These are phyloP conservation scores for Heliconius nattereri DNA, from an alignment of 1,140 invertebrate genomes.

Conservation along the genomic window DNA sequence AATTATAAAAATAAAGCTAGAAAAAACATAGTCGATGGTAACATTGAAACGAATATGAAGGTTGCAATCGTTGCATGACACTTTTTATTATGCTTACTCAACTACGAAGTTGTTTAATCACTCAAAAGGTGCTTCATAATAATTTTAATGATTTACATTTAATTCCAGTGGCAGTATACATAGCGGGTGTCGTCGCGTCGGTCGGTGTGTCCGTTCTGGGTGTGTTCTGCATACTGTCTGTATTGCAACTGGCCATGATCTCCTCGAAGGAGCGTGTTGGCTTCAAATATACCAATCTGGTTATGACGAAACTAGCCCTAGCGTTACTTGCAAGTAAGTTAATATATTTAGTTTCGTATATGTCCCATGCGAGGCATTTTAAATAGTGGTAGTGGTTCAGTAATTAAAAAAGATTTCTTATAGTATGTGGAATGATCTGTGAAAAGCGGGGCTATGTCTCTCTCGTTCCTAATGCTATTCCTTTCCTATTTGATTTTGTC, in stretches of 20 bases:
- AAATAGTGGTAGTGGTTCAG: too few species aligned
- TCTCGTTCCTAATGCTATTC: too few species aligned
- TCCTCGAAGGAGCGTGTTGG: conserved; percentile 90
- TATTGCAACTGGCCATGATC: conserved; percentile 92
- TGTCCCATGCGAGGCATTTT: too few species aligned
- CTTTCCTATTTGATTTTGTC: too few species aligned
- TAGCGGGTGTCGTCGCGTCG: conserved; percentile 88
- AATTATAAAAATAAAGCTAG: not conserved
- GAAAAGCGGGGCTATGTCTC: too few species aligned
- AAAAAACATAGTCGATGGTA: not conserved
- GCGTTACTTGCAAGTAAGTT: conserved; percentile 89
- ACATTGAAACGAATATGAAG: conserved; percentile 15
- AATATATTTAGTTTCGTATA: not conserved
- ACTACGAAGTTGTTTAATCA: not conserved
- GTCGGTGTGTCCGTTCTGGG: conserved; percentile 86
- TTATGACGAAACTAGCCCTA: conserved; percentile 89
- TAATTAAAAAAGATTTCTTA: too few species aligned
- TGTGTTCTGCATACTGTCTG: conserved; percentile 87
- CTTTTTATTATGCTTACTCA: conserved; percentile 17
- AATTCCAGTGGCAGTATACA: conserved; percentile 88
- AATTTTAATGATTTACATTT: conserved; percentile 20
- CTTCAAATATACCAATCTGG: conserved; percentile 87
- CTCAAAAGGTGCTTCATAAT: not conserved
- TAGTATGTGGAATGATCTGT: too few species aligned
- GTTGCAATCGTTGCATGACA: conserved; percentile 19